Percentiles rank a stretch among this genome's conserved stretches.
Conservation (phyloP, 2,113 vertebrate genomes). For the Chrysochloris asiatica region DNA sequence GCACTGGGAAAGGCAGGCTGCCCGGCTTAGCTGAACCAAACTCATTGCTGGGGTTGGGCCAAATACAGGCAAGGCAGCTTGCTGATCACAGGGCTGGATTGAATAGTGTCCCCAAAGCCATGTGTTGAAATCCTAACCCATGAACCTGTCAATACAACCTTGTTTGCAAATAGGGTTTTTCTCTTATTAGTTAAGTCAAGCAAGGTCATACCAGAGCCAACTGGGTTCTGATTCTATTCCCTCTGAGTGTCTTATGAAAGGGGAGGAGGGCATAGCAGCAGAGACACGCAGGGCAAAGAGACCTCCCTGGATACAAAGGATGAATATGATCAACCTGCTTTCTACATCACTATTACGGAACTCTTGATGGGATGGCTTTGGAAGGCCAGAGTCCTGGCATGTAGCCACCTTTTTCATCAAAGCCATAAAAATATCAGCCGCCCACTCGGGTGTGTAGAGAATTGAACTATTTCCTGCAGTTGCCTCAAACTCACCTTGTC, state of each 20-base stretch:
- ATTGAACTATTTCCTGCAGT: too few relatives aligned
- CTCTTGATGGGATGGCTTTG: too few relatives aligned
- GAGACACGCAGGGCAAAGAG: not conserved
- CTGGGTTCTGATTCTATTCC: not conserved
- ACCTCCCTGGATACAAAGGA: too few relatives aligned
- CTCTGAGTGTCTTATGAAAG: not conserved
- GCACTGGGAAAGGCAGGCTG: constrained; percentile 11
- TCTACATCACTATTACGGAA: too few relatives aligned
- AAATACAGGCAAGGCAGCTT: not conserved
- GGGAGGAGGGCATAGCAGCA: too few relatives aligned
- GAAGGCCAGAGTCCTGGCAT: too few relatives aligned
- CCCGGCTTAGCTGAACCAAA: not conserved
- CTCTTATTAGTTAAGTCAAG: not conserved
- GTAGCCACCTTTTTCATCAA: too few relatives aligned
- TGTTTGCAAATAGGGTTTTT: not conserved
- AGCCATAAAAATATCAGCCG: too few relatives aligned
- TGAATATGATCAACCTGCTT: too few relatives aligned
- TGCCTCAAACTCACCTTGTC: too few relatives aligned
- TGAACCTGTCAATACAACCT: not conserved
- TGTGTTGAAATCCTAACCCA: not conserved
- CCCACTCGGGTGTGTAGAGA: too few relatives aligned
- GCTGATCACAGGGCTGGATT: not conserved
- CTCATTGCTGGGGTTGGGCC: not conserved
- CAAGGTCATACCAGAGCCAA: not conserved
- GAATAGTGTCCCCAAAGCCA: not conserved